Percentiles rank a stretch among this genome's conserved stretches.
These are phyloP conservation scores for Pteruthius melanotis DNA, from an alignment of 2,113 vertebrate species.

Conservation along the genomic window DNA sequence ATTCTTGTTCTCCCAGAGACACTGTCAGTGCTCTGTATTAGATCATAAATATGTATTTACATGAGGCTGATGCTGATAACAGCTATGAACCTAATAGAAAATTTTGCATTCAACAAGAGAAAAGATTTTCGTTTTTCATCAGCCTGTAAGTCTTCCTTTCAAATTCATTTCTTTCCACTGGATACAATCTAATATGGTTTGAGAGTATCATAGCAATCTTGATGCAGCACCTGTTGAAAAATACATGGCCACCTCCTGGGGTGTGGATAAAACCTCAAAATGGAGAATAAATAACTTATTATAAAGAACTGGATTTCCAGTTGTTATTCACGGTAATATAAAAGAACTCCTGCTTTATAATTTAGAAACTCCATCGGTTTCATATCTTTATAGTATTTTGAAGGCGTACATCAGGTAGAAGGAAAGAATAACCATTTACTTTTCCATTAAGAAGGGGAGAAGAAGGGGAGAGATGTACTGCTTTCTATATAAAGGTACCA, in stretches of 20 bases:
- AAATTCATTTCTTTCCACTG: constrained; percentile 50
- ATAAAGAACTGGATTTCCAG: constrained; percentile 68
- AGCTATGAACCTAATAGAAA: constrained; percentile 55
- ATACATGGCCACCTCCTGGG: constrained; percentile 64
- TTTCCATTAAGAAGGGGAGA: constrained; percentile 52
- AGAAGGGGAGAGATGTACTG: background rate
- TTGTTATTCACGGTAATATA: constrained; percentile 52
- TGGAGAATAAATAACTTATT: constrained; percentile 74
- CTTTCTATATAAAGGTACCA: constrained; percentile 28
- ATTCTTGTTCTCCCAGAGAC: constrained; percentile 9
- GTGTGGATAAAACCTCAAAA: constrained; percentile 73
- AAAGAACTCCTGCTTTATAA: constrained; percentile 64
- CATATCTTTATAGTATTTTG: constrained; percentile 61
- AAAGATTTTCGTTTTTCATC: constrained; percentile 64
- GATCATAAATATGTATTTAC: constrained; percentile 71
- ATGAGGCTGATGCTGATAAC: constrained; percentile 33
- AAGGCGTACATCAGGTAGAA: constrained; percentile 51
- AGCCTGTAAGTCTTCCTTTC: constrained; percentile 47
- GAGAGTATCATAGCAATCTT: constrained; percentile 47
- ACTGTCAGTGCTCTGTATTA: background rate
- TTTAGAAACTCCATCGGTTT: constrained; percentile 64
- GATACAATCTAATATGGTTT: constrained; percentile 54
- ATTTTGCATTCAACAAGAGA: constrained; percentile 68
- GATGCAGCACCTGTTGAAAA: constrained; percentile 30
- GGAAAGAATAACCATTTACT: constrained; percentile 62